Percentiles rank a stretch among this genome's conserved stretches.
Evolutionary conservation across 2,888 invertebrate species (phyloP).

Genomic region (Caenorhabditis japonica): DNA sequence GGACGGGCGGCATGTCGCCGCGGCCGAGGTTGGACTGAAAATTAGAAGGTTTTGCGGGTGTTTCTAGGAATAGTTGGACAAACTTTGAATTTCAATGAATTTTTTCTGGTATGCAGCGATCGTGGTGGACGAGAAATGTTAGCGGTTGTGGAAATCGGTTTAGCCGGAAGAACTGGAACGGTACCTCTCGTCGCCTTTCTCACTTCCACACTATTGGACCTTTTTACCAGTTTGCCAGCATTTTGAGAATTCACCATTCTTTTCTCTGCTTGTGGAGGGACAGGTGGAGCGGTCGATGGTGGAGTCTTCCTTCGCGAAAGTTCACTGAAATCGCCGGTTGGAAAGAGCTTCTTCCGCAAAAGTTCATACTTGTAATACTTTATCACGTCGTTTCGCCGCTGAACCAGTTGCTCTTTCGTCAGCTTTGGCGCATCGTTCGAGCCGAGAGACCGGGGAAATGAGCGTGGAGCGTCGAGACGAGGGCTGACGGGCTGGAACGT

Average conservation of each 20-base stretch:
- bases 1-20: conserved; percentile 1
- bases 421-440: not conserved
- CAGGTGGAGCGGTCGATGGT: too few species aligned
- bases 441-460: not conserved
- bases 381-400: conserved; percentile 6
- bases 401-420: conserved; percentile 10
- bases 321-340: conserved; percentile 21
- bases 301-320: conserved; percentile 12
- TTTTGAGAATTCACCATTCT: too few species aligned
- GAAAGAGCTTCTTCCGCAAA: not conserved
- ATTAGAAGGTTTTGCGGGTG: not conserved
- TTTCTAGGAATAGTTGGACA: not conserved
- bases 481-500: not conserved
- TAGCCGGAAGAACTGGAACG: too few species aligned
- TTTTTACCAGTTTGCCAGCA: too few species aligned
- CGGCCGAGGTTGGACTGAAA: too few species aligned
- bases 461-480: not conserved
- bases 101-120: too few species aligned
- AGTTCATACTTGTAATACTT: conserved; percentile 9
- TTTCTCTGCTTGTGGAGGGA: too few species aligned
- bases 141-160: too few species aligned
- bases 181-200: too few species aligned
- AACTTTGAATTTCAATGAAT: too few species aligned
- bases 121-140: too few species aligned
- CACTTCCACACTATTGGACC: too few species aligned